These are phyloP conservation scores for Mesorhabditis belari DNA, from an alignment of 2,888 invertebrate species.

Conservation along the genomic window DNA sequence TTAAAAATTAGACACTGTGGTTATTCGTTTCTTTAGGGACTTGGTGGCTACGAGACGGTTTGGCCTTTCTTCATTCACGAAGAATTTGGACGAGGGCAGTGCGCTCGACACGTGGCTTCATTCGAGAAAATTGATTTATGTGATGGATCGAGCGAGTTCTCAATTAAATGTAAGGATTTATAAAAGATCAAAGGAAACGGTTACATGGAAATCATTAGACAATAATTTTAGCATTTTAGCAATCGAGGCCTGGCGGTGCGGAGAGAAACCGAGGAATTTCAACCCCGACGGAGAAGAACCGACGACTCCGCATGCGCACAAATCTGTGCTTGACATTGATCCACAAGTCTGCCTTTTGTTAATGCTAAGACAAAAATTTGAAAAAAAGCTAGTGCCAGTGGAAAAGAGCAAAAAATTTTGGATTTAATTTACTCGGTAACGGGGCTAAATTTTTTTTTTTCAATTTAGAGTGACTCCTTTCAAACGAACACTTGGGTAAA, in stretches of 20 bases:
- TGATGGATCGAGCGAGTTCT: too few relatives aligned
- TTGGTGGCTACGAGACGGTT: constrained; percentile 20
- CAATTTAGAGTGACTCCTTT: background rate
- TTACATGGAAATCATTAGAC: too few relatives aligned
- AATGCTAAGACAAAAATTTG: too few relatives aligned
- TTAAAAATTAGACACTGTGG: too few relatives aligned
- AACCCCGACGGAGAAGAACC: constrained; percentile 19
- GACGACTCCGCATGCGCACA: constrained; percentile 4
- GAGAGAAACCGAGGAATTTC: constrained; percentile 20
- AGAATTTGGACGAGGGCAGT: constrained; percentile 23
- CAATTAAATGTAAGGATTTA: too few relatives aligned
- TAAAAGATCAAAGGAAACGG: too few relatives aligned
- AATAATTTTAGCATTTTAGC: background rate
- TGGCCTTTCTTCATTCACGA: constrained; percentile 39
- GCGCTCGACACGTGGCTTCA: constrained; percentile 15
- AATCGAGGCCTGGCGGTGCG: constrained; percentile 34
- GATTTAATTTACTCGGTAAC: background rate
- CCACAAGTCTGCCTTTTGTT: background rate
- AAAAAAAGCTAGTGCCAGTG: too few relatives aligned
- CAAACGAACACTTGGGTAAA: too few relatives aligned
- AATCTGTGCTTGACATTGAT: constrained; percentile 35
- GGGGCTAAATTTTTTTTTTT: background rate
- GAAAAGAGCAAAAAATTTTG: too few relatives aligned
- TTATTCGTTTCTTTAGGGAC: constrained; percentile 17
- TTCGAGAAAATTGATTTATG: constrained; percentile 21